Evolutionary conservation across 2,797 vertebrate species (phyloP), one percentile per base, ranked within the genome.

Genomic region (Xyrichtys novacula): DNA sequence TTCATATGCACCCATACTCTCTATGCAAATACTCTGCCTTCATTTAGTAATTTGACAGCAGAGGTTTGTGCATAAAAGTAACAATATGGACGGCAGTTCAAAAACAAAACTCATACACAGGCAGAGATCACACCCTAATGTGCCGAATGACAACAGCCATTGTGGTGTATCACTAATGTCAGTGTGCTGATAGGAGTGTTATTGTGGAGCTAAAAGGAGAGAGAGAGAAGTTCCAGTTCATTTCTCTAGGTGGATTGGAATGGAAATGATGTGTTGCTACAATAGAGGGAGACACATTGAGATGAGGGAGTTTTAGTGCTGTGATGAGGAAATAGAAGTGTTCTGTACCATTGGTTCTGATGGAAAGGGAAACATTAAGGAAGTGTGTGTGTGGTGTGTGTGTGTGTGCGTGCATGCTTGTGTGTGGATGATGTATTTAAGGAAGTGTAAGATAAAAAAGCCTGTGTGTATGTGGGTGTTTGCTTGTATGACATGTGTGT

Each of bases 171-270:
- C 76, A 65, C 70, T 85, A 88, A 90, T 86, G 77, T 87, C 66
- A 69, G 55, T 36, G 44, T 66, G 74, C 80, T 85, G 85, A 85
- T 87, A 81, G 60, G 63, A 87, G 81, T 80, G 87, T 80, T 87
- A 76, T 86, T 85, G 81, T 84, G 57, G 36, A 76, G 83, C 77
- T 84, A 71, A 83, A 75, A 53, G 66, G 71, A 76, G 65, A 40
- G 42, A 76, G 52, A 65, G 63, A 34, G 62, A 67, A 77, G 86
- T 92, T 92, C 85, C 80, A 87, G 84, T 91, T 90, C 89, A 91
- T 93, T 92, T 93, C 85, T 89, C 78, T 78, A 88, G 89, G 89
- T 91, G 90, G 90, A 91, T 89, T 91, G 90, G 84, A 90, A 90
- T 90, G 84, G 90, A 91, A 91, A 90, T 90, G 79, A 92, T 91